phyloP scores from a whole-genome alignment of 2,888 invertebrate genomes.

The Anthophora plumipes region DNA sequence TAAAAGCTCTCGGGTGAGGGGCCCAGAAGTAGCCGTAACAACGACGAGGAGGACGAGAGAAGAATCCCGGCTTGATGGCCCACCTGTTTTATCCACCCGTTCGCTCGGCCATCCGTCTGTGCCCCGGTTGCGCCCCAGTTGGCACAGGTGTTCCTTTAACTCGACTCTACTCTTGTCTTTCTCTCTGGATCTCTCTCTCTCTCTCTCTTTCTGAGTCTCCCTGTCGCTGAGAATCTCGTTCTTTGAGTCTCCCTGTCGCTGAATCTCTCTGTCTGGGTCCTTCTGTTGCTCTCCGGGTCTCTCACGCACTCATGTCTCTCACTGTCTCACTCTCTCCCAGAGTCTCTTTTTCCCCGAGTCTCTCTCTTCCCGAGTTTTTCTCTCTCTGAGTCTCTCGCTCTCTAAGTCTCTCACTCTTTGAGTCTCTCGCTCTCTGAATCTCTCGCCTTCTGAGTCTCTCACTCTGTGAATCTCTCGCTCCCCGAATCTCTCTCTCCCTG shows the following conservation, averaged over 20 bases:
- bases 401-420: slow-evolving; percentile 54
- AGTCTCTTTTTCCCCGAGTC: slow-evolving; percentile 38
- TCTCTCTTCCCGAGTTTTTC: slow-evolving; percentile 4
- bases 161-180: slow-evolving; percentile 65
- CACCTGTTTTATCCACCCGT: slow-evolving; percentile 84
- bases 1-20: slow-evolving; percentile 44
- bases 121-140: slow-evolving; percentile 82
- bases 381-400: slow-evolving; percentile 29
- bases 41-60: slow-evolving; percentile 54
- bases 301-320: slow-evolving; percentile 38
- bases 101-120: slow-evolving; percentile 76
- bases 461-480: slow-evolving; percentile 29
- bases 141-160: slow-evolving; percentile 83
- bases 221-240: too few species aligned
- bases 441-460: slow-evolving; percentile 17
- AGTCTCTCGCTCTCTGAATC: slow-evolving; percentile 39
- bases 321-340: slow-evolving; percentile 19
- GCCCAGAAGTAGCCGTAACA: slow-evolving; percentile 46
- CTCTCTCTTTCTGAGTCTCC: too few species aligned
- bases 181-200: slow-evolving; percentile 27
- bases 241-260: too few species aligned
- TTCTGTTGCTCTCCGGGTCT: slow-evolving; percentile 35
- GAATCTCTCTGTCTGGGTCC: too few species aligned
- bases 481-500: slow-evolving; percentile 34
- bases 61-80: slow-evolving; percentile 79